Conservation (phyloP, 1,140 invertebrate species). For the Mylabris phalerata region DNA sequence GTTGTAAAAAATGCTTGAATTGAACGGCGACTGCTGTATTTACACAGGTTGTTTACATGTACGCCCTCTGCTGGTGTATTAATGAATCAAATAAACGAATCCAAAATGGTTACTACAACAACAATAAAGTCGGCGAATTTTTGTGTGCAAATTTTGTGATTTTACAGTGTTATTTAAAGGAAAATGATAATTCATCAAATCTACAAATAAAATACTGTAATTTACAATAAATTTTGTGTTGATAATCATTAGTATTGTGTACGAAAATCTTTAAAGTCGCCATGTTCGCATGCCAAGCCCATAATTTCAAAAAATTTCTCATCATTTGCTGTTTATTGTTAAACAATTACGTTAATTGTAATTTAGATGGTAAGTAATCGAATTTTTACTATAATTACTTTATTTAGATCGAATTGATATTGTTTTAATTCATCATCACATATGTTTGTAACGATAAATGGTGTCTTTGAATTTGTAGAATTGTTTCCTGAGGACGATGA, state of each 20-base stretch:
- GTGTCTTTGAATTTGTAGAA: constrained; percentile 10
- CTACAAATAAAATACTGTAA: constrained; percentile 24
- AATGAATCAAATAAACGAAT: constrained; percentile 2
- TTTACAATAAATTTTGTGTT: constrained; percentile 19
- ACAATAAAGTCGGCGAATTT: constrained; percentile 35
- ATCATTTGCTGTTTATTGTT: constrained; percentile 29
- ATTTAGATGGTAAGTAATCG: constrained; percentile 28
- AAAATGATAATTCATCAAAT: constrained; percentile 24
- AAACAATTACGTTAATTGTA: constrained; percentile 24
- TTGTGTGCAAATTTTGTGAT: constrained; percentile 27
- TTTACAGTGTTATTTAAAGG: constrained; percentile 28
- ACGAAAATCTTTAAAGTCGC: constrained; percentile 24
- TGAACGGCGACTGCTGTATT: no score
- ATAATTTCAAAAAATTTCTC: constrained; percentile 30
- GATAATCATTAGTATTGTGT: constrained; percentile 20
- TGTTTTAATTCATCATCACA: background rate
- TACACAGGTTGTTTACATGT: no score
- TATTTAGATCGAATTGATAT: no score
- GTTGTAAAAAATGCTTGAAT: no score
- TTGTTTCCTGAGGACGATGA: constrained; percentile 21
- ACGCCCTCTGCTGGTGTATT: no score
- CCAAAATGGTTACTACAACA: constrained; percentile 33
- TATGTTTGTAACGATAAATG: no score
- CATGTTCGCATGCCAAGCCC: constrained; percentile 40
- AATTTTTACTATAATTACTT: no score